A percentile compares a stretch with the other conserved stretches of the same genome.
phyloP scores from a whole-genome alignment of 1,140 invertebrate species.

The Charaxes varanes region DNA sequence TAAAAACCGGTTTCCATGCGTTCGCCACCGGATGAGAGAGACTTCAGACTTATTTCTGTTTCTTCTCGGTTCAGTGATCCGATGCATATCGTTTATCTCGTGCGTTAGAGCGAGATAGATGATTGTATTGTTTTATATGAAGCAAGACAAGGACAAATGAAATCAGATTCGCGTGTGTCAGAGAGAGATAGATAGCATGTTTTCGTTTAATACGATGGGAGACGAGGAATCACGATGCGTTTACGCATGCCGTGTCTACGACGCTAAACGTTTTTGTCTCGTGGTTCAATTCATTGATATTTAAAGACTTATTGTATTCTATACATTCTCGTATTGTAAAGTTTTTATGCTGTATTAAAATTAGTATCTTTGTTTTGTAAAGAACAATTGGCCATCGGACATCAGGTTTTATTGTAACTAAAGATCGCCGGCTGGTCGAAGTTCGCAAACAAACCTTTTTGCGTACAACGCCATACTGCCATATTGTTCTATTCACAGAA shows the following conservation, averaged over 20 bases:
- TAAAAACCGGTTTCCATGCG: slow-evolving; percentile 51
- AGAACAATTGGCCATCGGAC: no score
- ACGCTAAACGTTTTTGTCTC: slow-evolving; percentile 38
- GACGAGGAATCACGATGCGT: slow-evolving; percentile 38
- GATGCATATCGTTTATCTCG: slow-evolving; percentile 41
- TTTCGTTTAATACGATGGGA: slow-evolving; percentile 25
- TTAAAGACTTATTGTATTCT: slow-evolving; percentile 18
- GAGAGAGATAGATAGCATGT: no score
- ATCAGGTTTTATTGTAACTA: no score
- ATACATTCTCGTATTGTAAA: slow-evolving; percentile 17
- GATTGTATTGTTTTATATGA: slow-evolving; percentile 2
- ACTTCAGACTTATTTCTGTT: slow-evolving; percentile 64
- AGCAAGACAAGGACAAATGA: neutral
- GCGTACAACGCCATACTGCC: no score
- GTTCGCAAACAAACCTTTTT: no score
- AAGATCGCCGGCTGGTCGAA: no score
- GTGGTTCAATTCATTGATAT: slow-evolving; percentile 55
- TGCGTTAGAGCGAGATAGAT: slow-evolving; percentile 31
- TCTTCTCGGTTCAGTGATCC: slow-evolving; percentile 68
- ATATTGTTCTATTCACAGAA: no score
- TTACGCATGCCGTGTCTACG: slow-evolving; percentile 33
- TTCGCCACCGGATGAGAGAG: slow-evolving; percentile 47
- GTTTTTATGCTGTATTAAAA: slow-evolving; percentile 16
- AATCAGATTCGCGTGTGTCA: neutral
- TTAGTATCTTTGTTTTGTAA: no score